Evolutionary conservation across 2,888 invertebrate genomes (phyloP), one percentile per base, ranked within the genome.

Genomic region (Xanthia icteritia): DNA sequence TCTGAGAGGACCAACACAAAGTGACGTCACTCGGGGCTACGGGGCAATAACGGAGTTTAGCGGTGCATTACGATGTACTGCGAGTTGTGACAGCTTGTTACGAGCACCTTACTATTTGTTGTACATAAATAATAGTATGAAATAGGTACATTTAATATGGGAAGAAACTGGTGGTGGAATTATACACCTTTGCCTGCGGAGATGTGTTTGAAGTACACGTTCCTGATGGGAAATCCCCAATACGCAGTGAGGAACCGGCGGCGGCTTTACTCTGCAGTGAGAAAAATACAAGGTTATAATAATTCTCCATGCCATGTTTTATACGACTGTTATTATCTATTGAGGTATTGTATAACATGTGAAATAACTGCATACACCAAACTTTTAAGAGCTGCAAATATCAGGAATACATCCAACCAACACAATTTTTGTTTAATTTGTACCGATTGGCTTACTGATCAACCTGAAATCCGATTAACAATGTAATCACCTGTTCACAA

Each of bases 401-500:
- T 56, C 20, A 58, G 36, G 6, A 4, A 36, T 23, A 13, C 20
- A 56, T n/a, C 42, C 20, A n/a, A 54, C 13, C 36, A n/a, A 56
- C 36, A 15, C 0, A 6, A 31, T n/a, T 81, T 63, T 72, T 73
- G 54, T n/a, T 72, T n/a, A 39, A 72, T 56, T n/a, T 20, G 15
- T 31, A 77, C 80, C 27, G n/a, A 70, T 81, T 81, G 73, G 63
- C 73, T 79, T 61, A 61, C 60, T 79, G 73, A 73, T 79, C 48
- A 42, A 42, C 42, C 65, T 54, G 60, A n/a, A 81, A 81, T 65
- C 84, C 60, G 68, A 84, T 81, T 72, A 81, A 84, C 72, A 81
- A 83, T 81, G 58, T 79, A 83, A 78, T 83, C 68, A 83, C 64
- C 60, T 77, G 72, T 78, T 72, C 45, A 72, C 68, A 79, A 79